Evolutionary conservation across 2,113 vertebrate species (phyloP).

Genomic region (Alces alces): DNA sequence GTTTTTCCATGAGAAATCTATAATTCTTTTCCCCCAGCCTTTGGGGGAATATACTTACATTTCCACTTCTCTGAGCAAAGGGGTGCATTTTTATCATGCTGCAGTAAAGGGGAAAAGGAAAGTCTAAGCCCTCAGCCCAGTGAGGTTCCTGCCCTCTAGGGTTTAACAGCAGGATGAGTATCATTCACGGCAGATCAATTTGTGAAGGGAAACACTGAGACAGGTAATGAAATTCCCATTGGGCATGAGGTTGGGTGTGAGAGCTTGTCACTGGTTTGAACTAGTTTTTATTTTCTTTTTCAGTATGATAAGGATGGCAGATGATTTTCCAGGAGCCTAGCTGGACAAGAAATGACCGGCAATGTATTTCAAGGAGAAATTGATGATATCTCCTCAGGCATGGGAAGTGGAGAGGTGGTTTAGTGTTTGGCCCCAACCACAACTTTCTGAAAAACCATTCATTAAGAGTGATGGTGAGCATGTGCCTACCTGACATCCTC

Average conservation of each 20-base stretch:
- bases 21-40: background rate
- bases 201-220: background rate
- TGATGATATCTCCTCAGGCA: background rate
- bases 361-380: background rate
- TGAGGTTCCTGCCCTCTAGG: accelerated
- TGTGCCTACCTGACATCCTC: background rate
- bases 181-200: background rate
- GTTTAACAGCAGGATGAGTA: background rate
- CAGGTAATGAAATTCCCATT: background rate
- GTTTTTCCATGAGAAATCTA: background rate
- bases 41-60: background rate
- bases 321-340: background rate
- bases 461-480: background rate
- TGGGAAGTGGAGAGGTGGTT: background rate
- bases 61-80: background rate
- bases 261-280: background rate
- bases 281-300: constrained; percentile 11
- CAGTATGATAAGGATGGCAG: background rate
- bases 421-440: background rate
- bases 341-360: background rate
- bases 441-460: background rate
- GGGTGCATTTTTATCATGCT: background rate
- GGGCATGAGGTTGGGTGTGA: background rate
- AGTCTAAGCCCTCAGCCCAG: background rate
- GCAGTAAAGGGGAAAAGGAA: background rate